phyloP scores from a whole-genome alignment of 2,113 vertebrate species.

The Sander vitreus region DNA sequence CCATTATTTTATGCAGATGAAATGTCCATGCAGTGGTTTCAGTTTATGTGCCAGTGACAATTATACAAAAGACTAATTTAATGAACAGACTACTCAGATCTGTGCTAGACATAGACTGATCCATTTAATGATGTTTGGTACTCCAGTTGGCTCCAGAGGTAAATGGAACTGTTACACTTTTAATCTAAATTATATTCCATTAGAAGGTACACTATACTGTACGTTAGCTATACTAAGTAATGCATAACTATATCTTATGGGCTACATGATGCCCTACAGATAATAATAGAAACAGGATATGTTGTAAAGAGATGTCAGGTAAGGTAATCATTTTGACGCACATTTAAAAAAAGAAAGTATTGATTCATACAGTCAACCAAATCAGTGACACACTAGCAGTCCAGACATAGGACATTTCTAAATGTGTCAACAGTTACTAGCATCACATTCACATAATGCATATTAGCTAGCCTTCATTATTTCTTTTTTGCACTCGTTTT shows the following conservation, averaged over 20 bases:
- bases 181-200: slow-evolving; percentile 1
- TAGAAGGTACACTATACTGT: not conserved
- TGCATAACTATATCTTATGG: not conserved
- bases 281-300: not conserved
- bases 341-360: not conserved
- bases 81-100: not conserved
- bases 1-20: not conserved
- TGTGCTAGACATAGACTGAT: not conserved
- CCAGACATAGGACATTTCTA: not conserved
- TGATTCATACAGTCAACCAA: not conserved
- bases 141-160: not conserved
- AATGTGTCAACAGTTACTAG: slow-evolving; percentile 1
- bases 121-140: not conserved
- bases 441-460: slow-evolving; percentile 13
- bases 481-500: not conserved
- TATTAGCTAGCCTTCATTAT: not conserved
- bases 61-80: slow-evolving; percentile 3
- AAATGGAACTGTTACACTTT: not conserved
- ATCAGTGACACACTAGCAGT: not conserved
- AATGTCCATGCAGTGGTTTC: not conserved
- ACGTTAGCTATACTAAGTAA: not conserved
- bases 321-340: not conserved
- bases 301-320: not conserved
- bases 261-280: not conserved
- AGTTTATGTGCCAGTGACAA: not conserved